A percentile compares a stretch with the other conserved stretches of the same genome.
phyloP scores from a whole-genome alignment of 2,888 invertebrate genomes.

The Hemaris fuciformis region DNA sequence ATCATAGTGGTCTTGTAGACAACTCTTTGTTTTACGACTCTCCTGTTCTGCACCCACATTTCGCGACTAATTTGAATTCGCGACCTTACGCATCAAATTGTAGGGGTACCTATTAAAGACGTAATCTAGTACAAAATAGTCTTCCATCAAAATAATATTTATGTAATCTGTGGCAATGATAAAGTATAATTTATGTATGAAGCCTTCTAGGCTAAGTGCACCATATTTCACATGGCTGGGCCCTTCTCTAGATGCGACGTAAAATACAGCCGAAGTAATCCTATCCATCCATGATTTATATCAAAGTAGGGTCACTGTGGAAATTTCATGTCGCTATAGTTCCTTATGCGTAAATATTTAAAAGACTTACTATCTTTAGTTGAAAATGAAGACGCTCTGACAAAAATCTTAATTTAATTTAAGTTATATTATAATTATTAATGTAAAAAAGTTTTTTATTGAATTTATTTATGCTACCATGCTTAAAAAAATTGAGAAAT shows the following conservation, averaged over 20 bases:
- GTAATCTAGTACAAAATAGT: too few species aligned
- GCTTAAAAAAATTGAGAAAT: too few species aligned
- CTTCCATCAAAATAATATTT: slow-evolving; percentile 32
- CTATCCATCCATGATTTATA: slow-evolving; percentile 78
- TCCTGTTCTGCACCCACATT: too few species aligned
- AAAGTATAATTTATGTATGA: slow-evolving; percentile 77
- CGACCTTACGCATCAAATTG: too few species aligned
- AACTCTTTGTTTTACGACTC: too few species aligned
- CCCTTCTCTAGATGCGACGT: slow-evolving; percentile 74
- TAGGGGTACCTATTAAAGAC: too few species aligned
- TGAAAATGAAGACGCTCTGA: slow-evolving; percentile 49
- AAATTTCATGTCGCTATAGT: slow-evolving; percentile 55
- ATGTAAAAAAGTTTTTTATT: too few species aligned
- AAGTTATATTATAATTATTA: too few species aligned
- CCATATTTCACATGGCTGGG: slow-evolving; percentile 70
- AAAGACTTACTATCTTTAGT: slow-evolving; percentile 51
- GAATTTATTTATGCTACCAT: too few species aligned
- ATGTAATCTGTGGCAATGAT: slow-evolving; percentile 59
- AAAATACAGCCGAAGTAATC: slow-evolving; percentile 77
- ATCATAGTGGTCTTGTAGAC: too few species aligned
- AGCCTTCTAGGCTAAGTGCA: slow-evolving; percentile 75
- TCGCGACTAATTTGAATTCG: too few species aligned
- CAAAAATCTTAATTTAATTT: too few species aligned
- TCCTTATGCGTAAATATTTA: slow-evolving; percentile 48
- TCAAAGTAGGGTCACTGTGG: slow-evolving; percentile 69